Conservation (phyloP, 2,113 vertebrate species). For the Eulacestoma nigropectus region DNA sequence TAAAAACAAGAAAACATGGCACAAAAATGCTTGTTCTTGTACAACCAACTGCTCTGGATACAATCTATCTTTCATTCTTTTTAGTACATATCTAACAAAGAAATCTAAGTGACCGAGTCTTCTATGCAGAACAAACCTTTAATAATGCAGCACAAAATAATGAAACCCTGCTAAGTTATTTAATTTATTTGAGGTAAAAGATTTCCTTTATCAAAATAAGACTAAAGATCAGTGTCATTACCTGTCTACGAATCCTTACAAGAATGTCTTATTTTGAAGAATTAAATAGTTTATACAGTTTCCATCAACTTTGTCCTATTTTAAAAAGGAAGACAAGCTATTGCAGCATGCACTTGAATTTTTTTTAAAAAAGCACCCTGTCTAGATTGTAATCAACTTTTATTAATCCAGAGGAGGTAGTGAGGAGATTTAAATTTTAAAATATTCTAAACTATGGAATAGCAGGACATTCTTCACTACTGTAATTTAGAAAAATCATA, state of each 20-base stretch:
- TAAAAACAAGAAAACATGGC: background rate
- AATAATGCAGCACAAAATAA: background rate
- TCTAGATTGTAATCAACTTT: background rate
- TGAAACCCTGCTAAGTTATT: background rate
- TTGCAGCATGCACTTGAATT: background rate
- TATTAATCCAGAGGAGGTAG: background rate
- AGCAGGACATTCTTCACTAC: background rate
- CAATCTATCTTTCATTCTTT: background rate
- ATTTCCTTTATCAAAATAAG: background rate
- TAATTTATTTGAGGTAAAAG: background rate
- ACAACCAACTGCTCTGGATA: background rate
- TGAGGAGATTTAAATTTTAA: background rate
- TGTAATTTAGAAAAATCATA: background rate
- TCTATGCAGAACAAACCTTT: background rate
- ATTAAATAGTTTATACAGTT: background rate
- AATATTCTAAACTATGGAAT: background rate
- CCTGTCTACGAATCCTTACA: fast-evolving
- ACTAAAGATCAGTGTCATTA: background rate
- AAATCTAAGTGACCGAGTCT: background rate
- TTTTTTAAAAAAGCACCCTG: background rate
- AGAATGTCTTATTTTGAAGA: background rate
- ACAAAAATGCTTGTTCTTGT: background rate
- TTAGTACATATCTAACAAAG: background rate
- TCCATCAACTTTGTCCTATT: background rate
- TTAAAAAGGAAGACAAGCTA: background rate